These are phyloP conservation scores for Eurois occulta DNA, from an alignment of 2,888 invertebrate genomes.

Conservation along the genomic window DNA sequence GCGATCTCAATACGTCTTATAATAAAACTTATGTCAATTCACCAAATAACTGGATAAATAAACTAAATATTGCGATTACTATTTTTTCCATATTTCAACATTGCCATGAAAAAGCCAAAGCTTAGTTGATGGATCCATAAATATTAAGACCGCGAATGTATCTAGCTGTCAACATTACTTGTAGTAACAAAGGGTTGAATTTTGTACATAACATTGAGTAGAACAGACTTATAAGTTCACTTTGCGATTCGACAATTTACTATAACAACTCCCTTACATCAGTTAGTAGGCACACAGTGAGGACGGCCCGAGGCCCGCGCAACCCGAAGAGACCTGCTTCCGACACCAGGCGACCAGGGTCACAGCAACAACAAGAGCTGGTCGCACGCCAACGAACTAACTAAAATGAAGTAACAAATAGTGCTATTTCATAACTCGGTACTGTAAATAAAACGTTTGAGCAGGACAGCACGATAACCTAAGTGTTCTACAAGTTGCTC, in stretches of 20 bases:
- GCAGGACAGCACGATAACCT: conserved; percentile 65
- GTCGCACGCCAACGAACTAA: conserved; percentile 44
- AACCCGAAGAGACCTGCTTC: conserved; percentile 74
- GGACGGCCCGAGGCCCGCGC: conserved; percentile 84
- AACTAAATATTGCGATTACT: conserved; percentile 57
- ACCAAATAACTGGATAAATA: conserved; percentile 45
- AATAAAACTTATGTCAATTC: conserved; percentile 48
- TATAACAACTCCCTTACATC: conserved; percentile 66
- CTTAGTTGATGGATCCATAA: conserved; percentile 10
- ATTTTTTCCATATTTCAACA: conserved; percentile 36
- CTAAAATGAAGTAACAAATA: conserved; percentile 62
- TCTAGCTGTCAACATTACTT: conserved; percentile 49
- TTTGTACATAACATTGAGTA: conserved; percentile 57
- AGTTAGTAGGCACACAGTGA: conserved; percentile 82
- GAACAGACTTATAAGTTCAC: conserved; percentile 63
- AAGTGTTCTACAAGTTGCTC: conserved; percentile 46
- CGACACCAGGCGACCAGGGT: conserved; percentile 32
- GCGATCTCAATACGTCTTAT: conserved; percentile 56
- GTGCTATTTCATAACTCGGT: conserved; percentile 59
- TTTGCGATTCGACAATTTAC: conserved; percentile 59
- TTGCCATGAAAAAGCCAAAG: conserved; percentile 42
- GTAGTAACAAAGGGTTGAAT: conserved; percentile 50
- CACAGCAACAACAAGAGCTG: conserved; percentile 39
- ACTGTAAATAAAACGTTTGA: conserved; percentile 65
- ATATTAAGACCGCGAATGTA: conserved; percentile 58